Percentiles rank a stretch among this genome's conserved stretches.
phyloP scores from a whole-genome alignment of 1,140 invertebrate genomes.

The Solenopsis fugax region DNA sequence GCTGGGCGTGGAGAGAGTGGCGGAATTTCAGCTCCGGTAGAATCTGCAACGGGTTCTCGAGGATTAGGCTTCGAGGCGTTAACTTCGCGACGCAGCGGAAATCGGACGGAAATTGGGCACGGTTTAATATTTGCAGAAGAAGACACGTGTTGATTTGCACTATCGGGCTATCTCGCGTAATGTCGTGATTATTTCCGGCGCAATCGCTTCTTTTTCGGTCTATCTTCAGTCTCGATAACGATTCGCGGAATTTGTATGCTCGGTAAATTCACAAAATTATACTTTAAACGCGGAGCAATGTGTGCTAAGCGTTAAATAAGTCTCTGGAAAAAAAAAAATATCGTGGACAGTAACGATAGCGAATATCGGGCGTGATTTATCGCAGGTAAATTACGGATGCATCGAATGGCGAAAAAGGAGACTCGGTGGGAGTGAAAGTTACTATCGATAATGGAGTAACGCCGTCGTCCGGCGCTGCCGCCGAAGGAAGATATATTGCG shows the following conservation, averaged over 20 bases:
- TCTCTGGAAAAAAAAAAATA: constrained; percentile 13
- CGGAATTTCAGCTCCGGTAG: constrained; percentile 67
- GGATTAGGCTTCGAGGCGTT: constrained; percentile 59
- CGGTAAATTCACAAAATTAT: constrained; percentile 1
- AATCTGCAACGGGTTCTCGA: constrained; percentile 54
- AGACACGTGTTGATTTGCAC: constrained; percentile 22
- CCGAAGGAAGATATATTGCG: constrained; percentile 50
- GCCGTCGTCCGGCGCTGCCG: constrained; percentile 24
- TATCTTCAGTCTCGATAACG: background rate
- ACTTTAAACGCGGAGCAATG: background rate
- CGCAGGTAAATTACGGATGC: constrained; percentile 54
- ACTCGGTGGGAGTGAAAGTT: constrained; percentile 50
- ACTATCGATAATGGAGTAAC: constrained; percentile 61
- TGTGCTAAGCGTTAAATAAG: constrained; percentile 17
- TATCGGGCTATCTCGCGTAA: constrained; percentile 5
- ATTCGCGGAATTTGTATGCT: background rate
- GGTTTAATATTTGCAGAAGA: constrained; percentile 40
- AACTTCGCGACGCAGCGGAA: constrained; percentile 35
- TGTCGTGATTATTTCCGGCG: constrained; percentile 39
- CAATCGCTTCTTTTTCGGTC: background rate
- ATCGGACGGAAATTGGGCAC: constrained; percentile 57
- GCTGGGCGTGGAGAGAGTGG: constrained; percentile 66
- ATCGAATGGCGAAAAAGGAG: constrained; percentile 41
- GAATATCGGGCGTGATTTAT: constrained; percentile 55
- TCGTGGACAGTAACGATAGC: background rate